These are phyloP conservation scores for Botia almorhae DNA, from an alignment of 2,797 vertebrate genomes.

Conservation along the genomic window DNA sequence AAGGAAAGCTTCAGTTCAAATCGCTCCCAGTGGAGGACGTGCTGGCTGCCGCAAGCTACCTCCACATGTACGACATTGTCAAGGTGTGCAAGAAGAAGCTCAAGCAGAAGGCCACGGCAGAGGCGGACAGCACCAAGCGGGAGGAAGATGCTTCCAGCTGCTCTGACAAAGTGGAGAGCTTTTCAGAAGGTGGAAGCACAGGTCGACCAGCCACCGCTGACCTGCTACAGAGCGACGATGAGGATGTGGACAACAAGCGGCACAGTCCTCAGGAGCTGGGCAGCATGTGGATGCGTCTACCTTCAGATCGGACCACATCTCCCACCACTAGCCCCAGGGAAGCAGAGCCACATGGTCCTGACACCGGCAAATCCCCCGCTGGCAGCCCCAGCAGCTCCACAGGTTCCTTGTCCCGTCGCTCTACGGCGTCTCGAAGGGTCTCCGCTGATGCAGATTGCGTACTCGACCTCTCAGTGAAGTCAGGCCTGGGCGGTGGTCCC, in stretches of 20 bases:
- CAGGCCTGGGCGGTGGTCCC: slow-evolving; percentile 84
- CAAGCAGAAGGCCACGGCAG: slow-evolving; percentile 93
- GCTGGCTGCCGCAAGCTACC: slow-evolving; percentile 97
- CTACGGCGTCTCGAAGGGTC: slow-evolving; percentile 87
- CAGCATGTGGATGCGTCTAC: slow-evolving; percentile 93
- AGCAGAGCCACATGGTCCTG: slow-evolving; percentile 83
- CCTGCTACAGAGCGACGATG: slow-evolving; percentile 93
- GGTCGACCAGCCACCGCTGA: slow-evolving; percentile 88
- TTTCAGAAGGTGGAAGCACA: slow-evolving; percentile 90
- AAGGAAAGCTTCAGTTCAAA: slow-evolving; percentile 99
- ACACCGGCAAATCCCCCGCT: slow-evolving; percentile 82
- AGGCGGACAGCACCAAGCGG: slow-evolving; percentile 94
- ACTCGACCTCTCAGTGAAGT: slow-evolving; percentile 98
- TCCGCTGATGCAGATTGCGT: slow-evolving; percentile 94
- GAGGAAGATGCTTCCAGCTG: slow-evolving; percentile 96
- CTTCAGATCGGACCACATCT: slow-evolving; percentile 82
- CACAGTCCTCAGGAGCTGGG: slow-evolving; percentile 83
- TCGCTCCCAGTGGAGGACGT: slow-evolving; percentile 98
- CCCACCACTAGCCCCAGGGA: slow-evolving; percentile 84
- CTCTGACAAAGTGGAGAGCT: slow-evolving; percentile 96
- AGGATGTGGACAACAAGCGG: slow-evolving; percentile 89
- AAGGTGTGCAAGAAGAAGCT: slow-evolving; percentile 99
- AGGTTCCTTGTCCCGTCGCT: slow-evolving; percentile 92
- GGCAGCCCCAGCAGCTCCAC: slow-evolving; percentile 95
- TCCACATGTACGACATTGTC: slow-evolving; percentile 99